Conservation (phyloP, 2,113 vertebrate genomes). For the Mirza zaza region DNA sequence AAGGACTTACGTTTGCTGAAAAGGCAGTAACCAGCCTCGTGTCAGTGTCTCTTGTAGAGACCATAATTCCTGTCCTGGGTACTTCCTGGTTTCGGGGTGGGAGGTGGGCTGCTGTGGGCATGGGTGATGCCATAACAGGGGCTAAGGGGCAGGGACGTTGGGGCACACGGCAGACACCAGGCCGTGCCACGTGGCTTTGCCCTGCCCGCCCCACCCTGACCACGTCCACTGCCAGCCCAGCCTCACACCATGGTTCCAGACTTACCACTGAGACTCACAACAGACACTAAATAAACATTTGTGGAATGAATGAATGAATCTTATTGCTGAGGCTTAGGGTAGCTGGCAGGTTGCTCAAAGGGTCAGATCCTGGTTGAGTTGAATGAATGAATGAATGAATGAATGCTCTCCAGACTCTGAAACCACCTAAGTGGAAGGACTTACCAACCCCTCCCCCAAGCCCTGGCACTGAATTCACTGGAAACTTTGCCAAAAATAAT, state of each 20-base stretch:
- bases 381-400: not conserved
- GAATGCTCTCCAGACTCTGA: not conserved
- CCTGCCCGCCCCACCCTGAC: not conserved
- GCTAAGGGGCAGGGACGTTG: not conserved
- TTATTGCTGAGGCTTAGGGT: not conserved
- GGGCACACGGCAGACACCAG: not conserved
- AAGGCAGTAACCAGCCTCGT: constrained; percentile 84
- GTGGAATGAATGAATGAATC: not conserved
- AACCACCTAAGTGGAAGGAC: not conserved
- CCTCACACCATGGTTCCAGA: not conserved
- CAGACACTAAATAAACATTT: not conserved
- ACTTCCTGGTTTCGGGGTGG: constrained; percentile 54
- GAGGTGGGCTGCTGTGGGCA: constrained; percentile 67
- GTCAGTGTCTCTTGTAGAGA: constrained; percentile 81
- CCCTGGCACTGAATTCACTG: not conserved
- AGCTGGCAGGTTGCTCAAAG: not conserved
- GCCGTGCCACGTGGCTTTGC: not conserved
- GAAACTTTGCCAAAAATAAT: constrained; percentile 23
- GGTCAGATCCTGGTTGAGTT: not conserved
- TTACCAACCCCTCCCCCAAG: not conserved
- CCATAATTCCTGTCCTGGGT: constrained; percentile 77
- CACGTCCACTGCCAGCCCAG: not conserved
- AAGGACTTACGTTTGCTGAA: constrained; percentile 86
- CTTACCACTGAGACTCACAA: not conserved
- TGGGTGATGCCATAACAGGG: constrained; percentile 28